Base-by-base conservation (phyloP, 2,888 invertebrate species). In the Nephrotoma appendiculata region DNA sequence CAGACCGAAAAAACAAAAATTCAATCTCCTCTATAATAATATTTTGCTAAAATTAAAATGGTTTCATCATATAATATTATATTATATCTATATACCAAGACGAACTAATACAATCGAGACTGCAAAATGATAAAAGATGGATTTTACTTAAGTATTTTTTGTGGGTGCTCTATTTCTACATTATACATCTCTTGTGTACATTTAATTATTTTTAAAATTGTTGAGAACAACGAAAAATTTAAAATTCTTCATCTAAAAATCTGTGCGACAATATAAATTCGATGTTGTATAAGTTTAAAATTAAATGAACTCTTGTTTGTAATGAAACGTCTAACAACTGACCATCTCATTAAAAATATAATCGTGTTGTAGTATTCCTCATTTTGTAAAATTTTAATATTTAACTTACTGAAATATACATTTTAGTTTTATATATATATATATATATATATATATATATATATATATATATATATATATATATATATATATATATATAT, bases 361-460 rank as follows among this genome's bases (percentile, higher is more conserved):
- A 31, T 9, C 31, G 11, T 52, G 31, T 71, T 71, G 31, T 31
- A 31, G 31, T 31, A 11, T 31, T 71, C 71, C 71, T 71, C 31
- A 71, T 71, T 71, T 31, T 71, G 15, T 71, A 31, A 7, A 31
- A 31, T 71, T 71, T 71, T 9, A 71, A 31, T 31, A 71, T 31
- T 71, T 7, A 71, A 71, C 71, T 71, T 71, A 71, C 19, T 71
- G 11, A 71, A 71, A 71, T 71, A 71, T 9, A 71, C 7, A 31
- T 71, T 31, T 31, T 31, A 2, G 11, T 12, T 48, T 12, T 48
- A 48, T 84, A 84, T 84, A 84, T 84, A 84, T 84, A 84, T 84
- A 84, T 84, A 84, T 84, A 84, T 84, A 84, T 84, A 84, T 84
- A 84, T 84, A 84, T 84, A 84, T 84, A 84, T 84, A 84, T 84